A percentile compares a stretch with the other conserved stretches of the same genome.
These are phyloP conservation scores for Sinocyclocheilus rhinocerous DNA, from an alignment of 2,113 vertebrate genomes.

Conservation along the genomic window DNA sequence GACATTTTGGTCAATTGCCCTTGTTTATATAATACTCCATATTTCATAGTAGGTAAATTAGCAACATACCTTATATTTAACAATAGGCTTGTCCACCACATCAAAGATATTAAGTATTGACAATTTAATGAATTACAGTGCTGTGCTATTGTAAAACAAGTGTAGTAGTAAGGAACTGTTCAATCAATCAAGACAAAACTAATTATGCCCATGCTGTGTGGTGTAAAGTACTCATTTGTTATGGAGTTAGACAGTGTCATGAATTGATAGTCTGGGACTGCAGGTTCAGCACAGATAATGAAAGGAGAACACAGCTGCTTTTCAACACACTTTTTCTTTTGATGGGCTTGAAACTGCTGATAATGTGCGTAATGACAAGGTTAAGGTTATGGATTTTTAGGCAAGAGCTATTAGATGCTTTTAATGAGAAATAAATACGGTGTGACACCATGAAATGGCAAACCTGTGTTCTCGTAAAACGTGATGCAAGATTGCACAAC, in stretches of 20 bases:
- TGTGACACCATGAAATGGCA: slow-evolving; percentile 30
- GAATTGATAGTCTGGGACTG: slow-evolving; percentile 28
- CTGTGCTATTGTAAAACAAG: slow-evolving; percentile 38
- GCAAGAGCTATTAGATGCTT: slow-evolving; percentile 11
- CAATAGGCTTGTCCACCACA: not conserved
- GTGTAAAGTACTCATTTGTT: slow-evolving; percentile 27
- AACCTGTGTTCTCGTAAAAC: not conserved
- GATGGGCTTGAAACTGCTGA: slow-evolving; percentile 19
- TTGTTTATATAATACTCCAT: not conserved
- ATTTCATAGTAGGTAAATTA: not conserved
- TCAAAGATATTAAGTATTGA: slow-evolving; percentile 32
- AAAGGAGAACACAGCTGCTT: not conserved
- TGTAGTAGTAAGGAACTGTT: slow-evolving; percentile 33
- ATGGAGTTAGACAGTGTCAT: slow-evolving; percentile 35
- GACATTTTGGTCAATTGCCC: not conserved
- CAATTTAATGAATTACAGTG: slow-evolving; percentile 35
- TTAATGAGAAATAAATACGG: slow-evolving; percentile 25
- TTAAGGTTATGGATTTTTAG: slow-evolving; percentile 22
- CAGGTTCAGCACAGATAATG: slow-evolving; percentile 34
- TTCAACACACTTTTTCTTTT: slow-evolving; percentile 7
- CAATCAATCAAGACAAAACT: slow-evolving; percentile 51
- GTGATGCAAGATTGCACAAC: not conserved
- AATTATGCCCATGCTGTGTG: slow-evolving; percentile 44
- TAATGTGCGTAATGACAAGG: slow-evolving; percentile 16
- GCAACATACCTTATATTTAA: not conserved